Conservation (phyloP, 2,888 invertebrate genomes). For the Pristionchus fissidentatus region DNA sequence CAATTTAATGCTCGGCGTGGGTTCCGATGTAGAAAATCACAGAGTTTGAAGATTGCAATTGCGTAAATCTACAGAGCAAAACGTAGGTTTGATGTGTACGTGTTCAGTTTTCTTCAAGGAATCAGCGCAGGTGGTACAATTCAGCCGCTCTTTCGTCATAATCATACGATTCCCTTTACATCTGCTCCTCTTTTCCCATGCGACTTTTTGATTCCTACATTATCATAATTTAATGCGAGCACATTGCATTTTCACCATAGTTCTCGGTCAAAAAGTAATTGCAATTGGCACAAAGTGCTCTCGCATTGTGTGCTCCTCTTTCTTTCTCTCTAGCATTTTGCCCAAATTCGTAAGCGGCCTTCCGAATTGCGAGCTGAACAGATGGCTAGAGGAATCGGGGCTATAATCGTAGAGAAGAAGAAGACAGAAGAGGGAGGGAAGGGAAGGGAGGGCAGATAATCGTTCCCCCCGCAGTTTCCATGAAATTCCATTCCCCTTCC, state of each 20-base stretch:
- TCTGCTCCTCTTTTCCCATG: conserved; percentile 16
- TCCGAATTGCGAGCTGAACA: neutral
- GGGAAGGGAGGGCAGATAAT: conserved; percentile 6
- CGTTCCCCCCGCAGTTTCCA: conserved; percentile 21
- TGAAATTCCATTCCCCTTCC: conserved; percentile 7
- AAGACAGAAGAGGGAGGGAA: neutral
- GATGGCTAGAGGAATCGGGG: too few species aligned
- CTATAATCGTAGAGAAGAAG: too few species aligned
- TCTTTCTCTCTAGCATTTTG: conserved; percentile 4
- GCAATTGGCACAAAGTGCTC: conserved; percentile 22
- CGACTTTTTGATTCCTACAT: neutral
- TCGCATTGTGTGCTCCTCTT: too few species aligned
- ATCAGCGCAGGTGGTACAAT: neutral
- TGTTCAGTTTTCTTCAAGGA: neutral
- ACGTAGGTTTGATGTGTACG: too few species aligned
- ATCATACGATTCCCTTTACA: neutral
- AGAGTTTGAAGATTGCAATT: too few species aligned
- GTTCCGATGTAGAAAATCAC: too few species aligned
- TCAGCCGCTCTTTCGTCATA: neutral
- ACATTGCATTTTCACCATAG: conserved; percentile 7
- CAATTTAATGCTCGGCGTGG: too few species aligned
- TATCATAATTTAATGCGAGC: neutral
- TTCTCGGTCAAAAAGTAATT: conserved; percentile 4
- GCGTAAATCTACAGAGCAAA: too few species aligned
- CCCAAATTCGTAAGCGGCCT: neutral